A percentile compares a stretch with the other conserved stretches of the same genome.
Conservation (phyloP, 2,888 invertebrate species). For the Azorinus chamasolen region DNA sequence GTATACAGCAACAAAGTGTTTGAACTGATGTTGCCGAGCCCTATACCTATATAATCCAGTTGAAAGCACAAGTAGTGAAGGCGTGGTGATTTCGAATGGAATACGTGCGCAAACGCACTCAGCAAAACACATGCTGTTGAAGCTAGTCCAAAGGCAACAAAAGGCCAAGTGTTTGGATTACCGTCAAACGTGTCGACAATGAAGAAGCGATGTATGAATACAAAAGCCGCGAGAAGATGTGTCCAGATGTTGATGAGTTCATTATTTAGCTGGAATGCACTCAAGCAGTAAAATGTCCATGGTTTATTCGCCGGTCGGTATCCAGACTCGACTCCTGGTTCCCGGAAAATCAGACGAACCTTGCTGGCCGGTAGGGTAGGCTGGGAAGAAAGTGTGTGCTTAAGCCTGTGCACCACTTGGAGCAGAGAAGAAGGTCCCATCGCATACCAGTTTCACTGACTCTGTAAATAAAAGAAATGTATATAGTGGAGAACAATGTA, state of each 20-base stretch:
- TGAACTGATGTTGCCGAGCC: slow-evolving; percentile 69
- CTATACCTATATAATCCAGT: slow-evolving; percentile 78
- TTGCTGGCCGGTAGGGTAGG: not conserved
- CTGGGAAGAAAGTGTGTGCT: not conserved
- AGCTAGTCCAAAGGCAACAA: slow-evolving; percentile 68
- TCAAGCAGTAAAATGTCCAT: slow-evolving; percentile 72
- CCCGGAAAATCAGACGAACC: slow-evolving; percentile 58
- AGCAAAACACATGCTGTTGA: slow-evolving; percentile 57
- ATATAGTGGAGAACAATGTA: too few species aligned
- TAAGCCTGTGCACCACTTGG: too few species aligned
- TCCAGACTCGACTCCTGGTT: slow-evolving; percentile 72
- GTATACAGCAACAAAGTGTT: slow-evolving; percentile 67
- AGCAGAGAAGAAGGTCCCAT: too few species aligned
- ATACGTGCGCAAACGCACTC: slow-evolving; percentile 73
- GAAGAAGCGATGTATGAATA: too few species aligned
- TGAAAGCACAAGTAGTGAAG: slow-evolving; percentile 77
- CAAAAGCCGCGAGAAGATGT: slow-evolving; percentile 54
- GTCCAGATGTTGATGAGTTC: slow-evolving; percentile 80
- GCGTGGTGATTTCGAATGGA: slow-evolving; percentile 73
- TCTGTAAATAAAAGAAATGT: too few species aligned
- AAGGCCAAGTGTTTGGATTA: slow-evolving; percentile 42
- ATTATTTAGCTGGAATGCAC: slow-evolving; percentile 77
- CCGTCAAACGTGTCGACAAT: not conserved
- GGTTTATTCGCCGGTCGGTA: slow-evolving; percentile 67
- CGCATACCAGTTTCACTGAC: too few species aligned